Conservation (phyloP, 2,888 invertebrate species). For the Ctena decussata region DNA sequence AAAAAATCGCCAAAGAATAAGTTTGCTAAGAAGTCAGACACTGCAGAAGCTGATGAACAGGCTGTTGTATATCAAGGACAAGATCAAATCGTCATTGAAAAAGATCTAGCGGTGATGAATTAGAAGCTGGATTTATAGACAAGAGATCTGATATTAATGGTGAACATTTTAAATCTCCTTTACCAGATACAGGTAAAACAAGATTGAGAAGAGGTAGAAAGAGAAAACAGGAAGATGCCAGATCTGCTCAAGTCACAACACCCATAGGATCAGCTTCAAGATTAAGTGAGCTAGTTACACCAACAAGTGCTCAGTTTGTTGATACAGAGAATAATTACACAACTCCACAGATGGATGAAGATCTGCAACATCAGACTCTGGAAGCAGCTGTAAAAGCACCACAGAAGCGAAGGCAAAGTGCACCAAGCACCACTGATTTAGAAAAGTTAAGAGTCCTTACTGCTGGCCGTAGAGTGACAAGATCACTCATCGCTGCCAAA, state of each 20-base stretch:
- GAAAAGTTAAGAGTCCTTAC: slow-evolving; percentile 30
- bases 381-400: slow-evolving; percentile 62
- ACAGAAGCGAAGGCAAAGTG: slow-evolving; percentile 50
- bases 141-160: no score
- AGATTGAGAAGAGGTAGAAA: not conserved
- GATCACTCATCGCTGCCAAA: slow-evolving; percentile 31
- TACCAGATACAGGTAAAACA: not conserved
- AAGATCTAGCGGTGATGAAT: no score
- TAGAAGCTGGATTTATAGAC: no score
- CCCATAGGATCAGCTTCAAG: not conserved
- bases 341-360: slow-evolving; percentile 70
- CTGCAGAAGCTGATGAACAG: not conserved
- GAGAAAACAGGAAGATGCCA: not conserved
- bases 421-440: not conserved
- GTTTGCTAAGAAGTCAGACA: not conserved
- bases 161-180: slow-evolving; percentile 32
- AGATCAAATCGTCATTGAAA: no score
- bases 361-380: slow-evolving; percentile 42
- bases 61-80: no score
- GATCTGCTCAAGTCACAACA: not conserved
- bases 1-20: not conserved
- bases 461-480: slow-evolving; percentile 37
- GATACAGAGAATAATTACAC: slow-evolving; percentile 33
- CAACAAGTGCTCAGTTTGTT: not conserved
- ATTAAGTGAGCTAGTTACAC: slow-evolving; percentile 2